Evolutionary conservation across 2,113 vertebrate species (phyloP), one percentile per base, ranked within the genome.

Genomic region (Esox niger): DNA sequence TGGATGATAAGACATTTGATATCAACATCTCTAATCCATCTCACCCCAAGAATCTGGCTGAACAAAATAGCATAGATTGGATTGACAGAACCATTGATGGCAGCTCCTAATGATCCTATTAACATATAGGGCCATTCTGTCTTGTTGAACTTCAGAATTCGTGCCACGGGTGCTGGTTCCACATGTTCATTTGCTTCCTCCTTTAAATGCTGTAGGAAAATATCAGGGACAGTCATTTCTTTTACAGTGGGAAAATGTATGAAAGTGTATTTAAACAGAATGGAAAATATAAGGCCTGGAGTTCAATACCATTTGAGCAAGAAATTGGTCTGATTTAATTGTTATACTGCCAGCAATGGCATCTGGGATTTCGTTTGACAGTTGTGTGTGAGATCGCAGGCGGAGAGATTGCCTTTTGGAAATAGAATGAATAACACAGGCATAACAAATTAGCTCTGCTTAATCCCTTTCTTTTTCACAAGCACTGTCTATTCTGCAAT

Each of bases 91-190:
- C 92, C 92, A 1, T 91, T 93, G 35, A 90, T 3, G 0, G 83
- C 87, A 35, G 91, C 91, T 67, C 84, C 90, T 43, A 93, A 25
- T 2, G 89, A 90, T 9, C 92, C 92, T 54, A 92, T n/a, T 21
- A 93, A 62, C 84, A 93, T 85, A 76, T 91, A 91, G 9, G 86
- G 90, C 91, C 92, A 93, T 62, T 93, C 92, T 0, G 88, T 78
- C 52, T 63, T 35, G 80, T 92, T 93, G 75, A 91, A 93, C 70
- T 86, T 91, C 30, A 93, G 79, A 80, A 92, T 91, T 15, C 90
- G 88, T 27, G 73, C n/a, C 9, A 93, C 78, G 4, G 89, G 76
- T 23, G 90, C 88, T 3, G 84, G 56, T 62, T 90, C 76, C 2
- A 69, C 35, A 0, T 30, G 4, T 20, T 87, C 67, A 0, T 79